Conservation (phyloP, 2,113 vertebrate species). For the Todiramphus chloris region DNA sequence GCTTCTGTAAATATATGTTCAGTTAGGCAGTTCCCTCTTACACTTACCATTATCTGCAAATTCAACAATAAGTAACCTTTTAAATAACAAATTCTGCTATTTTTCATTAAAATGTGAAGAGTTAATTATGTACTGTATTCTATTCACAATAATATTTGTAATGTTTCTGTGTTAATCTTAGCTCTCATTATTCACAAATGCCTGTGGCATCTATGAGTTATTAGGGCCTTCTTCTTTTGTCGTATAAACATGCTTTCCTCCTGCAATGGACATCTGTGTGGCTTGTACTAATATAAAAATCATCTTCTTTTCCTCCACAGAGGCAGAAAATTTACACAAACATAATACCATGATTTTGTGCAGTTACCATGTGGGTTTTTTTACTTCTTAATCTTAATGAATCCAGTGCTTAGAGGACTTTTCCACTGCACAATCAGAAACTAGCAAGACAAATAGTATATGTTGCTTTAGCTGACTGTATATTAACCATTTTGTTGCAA, state of each 20-base stretch:
- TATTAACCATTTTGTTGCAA: conserved; percentile 38
- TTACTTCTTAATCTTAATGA: neutral
- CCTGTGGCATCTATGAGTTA: conserved; percentile 37
- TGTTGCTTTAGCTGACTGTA: conserved; percentile 23
- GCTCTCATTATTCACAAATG: conserved; percentile 58
- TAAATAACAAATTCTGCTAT: conserved; percentile 46
- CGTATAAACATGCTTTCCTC: neutral
- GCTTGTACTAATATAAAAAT: conserved; percentile 26
- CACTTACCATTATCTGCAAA: conserved; percentile 24
- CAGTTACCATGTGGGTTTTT: neutral
- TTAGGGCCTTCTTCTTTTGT: conserved; percentile 31
- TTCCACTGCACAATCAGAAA: conserved; percentile 29
- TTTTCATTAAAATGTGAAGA: conserved; percentile 60
- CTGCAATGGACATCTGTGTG: conserved; percentile 35
- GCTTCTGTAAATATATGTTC: conserved; percentile 41
- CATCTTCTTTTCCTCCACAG: neutral
- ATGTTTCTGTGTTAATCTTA: conserved; percentile 60
- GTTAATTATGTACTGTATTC: conserved; percentile 50
- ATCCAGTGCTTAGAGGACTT: neutral
- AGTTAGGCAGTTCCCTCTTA: neutral
- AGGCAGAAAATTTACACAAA: neutral
- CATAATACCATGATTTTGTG: neutral
- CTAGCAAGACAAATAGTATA: conserved; percentile 36
- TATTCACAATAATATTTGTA: conserved; percentile 52
- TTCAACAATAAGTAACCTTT: conserved; percentile 50